Percentiles rank a stretch among this genome's conserved stretches.
These are phyloP conservation scores for Andrena minutula DNA, from an alignment of 2,888 invertebrate species.

Conservation along the genomic window DNA sequence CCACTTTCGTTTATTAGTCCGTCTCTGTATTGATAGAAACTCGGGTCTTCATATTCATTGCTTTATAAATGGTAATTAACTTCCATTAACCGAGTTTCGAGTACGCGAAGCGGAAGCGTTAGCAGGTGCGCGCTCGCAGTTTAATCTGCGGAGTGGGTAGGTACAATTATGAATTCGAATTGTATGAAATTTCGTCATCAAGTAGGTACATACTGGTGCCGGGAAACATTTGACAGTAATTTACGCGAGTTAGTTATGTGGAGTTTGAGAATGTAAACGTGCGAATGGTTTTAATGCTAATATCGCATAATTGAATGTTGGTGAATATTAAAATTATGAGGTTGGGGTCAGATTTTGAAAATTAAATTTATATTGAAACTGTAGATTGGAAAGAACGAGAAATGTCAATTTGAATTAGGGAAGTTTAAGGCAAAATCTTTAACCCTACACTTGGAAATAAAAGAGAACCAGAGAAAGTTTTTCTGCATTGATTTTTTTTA, in stretches of 20 bases:
- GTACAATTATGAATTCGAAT: constrained; percentile 6
- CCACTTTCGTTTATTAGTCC: background rate
- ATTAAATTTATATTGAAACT: background rate
- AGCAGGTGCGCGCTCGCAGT: background rate
- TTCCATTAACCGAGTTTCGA: constrained; percentile 20
- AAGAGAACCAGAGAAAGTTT: too few relatives aligned
- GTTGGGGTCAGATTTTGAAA: background rate
- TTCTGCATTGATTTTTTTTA: too few relatives aligned
- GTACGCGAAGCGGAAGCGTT: background rate
- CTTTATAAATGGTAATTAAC: constrained; percentile 18
- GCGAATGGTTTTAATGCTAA: background rate
- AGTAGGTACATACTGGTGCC: too few relatives aligned
- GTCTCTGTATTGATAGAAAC: background rate
- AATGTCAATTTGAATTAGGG: too few relatives aligned
- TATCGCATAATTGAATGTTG: background rate
- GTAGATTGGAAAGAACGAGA: background rate
- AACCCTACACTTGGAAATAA: too few relatives aligned
- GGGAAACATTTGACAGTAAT: background rate
- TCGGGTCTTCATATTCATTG: constrained; percentile 15
- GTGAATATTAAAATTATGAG: background rate
- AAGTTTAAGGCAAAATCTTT: too few relatives aligned
- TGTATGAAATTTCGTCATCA: constrained; percentile 1
- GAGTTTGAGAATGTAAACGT: background rate
- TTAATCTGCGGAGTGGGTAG: background rate
- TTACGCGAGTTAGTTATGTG: background rate